Base-by-base conservation (phyloP, 2,888 invertebrate genomes). In the Scelioninae gen. 1 region DNA sequence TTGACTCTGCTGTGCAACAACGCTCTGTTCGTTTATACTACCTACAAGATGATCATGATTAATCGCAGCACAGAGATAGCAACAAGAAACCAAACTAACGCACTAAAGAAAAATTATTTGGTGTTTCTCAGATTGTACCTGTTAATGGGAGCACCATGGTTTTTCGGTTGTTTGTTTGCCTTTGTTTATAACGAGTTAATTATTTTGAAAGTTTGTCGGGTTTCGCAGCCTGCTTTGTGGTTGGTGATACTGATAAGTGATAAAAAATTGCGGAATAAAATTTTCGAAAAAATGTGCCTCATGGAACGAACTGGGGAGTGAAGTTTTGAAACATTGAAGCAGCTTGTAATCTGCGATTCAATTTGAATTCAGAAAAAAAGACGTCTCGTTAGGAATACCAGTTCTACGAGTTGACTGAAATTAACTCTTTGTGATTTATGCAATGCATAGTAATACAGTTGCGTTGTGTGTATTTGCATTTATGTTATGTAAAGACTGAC, bases 101-200 rank as follows among this genome's bases (percentile, higher is more conserved):
- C 23, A 2, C 4, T 89, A 38, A 81, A 69, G 53, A 88, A 88
- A 47, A 89, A 87, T 13, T 90, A 89, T 68, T 83, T 88, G 62
- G 62, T 89, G 0, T 89, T 89, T 55, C 38, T 90, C 23, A 85
- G 86, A 45, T 78, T 90, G 10, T 90, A 89, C 55, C 68, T 90
- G 3, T 66, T 90, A 49, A 90, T 90, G 89, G 89, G 89, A 0
- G 87, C 89, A 1, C 90, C 90, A 0, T 90, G 90, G 90, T 89
- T 90, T 49, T 88, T 87, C 34, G 88, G 88, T 6, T 84, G 84
- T 47, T 56, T 87, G 5, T 58, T 86, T 23, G 88, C 88, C 0
- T 88, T 87, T 13, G 89, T 31, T 77, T 32, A 85, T 31, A 89
- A 89, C 62, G 78, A 87, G 9, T 84, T 90, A 4, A 83, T 86